Evolutionary conservation across 1,140 invertebrate species (phyloP).

Genomic region (Apis mellifera): DNA sequence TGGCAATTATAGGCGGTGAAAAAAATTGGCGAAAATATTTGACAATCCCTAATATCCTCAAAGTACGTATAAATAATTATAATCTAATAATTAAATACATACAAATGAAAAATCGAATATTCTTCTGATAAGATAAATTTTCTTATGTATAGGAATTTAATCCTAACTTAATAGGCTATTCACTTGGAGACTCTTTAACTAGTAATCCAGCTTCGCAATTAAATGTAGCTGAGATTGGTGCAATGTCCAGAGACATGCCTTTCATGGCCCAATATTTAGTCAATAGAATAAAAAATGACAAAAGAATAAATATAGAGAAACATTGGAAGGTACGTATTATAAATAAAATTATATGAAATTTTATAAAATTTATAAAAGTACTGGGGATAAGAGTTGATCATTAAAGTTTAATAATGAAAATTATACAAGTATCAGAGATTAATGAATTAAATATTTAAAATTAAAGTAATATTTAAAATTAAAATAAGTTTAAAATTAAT

Average conservation of each 20-base stretch:
- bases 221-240: slow-evolving; percentile 84
- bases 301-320: slow-evolving; percentile 82
- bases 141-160: slow-evolving; percentile 82
- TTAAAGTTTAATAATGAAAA: too few species aligned
- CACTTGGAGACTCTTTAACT: slow-evolving; percentile 79
- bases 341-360: not conserved
- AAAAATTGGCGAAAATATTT: slow-evolving; percentile 83
- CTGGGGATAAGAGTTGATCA: too few species aligned
- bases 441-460: too few species aligned
- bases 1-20: slow-evolving; percentile 82
- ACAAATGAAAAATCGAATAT: not conserved
- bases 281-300: slow-evolving; percentile 83
- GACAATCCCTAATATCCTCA: slow-evolving; percentile 79
- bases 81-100: too few species aligned
- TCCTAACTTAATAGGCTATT: slow-evolving; percentile 84
- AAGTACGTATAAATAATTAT: slow-evolving; percentile 54
- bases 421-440: too few species aligned
- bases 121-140: not conserved
- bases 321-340: slow-evolving; percentile 85
- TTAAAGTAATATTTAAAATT: too few species aligned
- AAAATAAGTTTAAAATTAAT: too few species aligned
- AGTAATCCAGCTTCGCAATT: slow-evolving; percentile 81
- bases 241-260: slow-evolving; percentile 84
- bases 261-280: slow-evolving; percentile 85
- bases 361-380: not conserved